phyloP scores from a whole-genome alignment of 2,888 invertebrate species.

The Herminia tarsipennalis region DNA sequence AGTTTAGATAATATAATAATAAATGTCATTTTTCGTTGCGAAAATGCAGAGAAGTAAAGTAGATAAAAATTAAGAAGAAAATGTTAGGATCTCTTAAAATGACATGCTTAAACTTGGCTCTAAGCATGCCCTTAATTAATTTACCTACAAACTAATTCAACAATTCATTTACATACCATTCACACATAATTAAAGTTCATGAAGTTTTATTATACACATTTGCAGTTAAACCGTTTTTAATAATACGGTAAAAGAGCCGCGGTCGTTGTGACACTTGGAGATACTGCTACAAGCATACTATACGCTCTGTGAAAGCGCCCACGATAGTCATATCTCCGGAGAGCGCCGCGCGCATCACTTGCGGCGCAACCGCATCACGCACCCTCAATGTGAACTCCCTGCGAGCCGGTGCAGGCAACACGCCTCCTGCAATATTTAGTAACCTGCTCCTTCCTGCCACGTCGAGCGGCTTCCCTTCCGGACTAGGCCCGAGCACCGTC shows the following conservation, averaged over 20 bases:
- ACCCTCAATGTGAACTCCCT: constrained; percentile 76
- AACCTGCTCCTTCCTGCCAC: constrained; percentile 65
- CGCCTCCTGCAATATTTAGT: constrained; percentile 64
- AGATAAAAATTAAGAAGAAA: constrained; percentile 1
- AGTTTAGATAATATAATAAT: neutral
- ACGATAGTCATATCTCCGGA: constrained; percentile 71
- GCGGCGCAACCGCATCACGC: constrained; percentile 66
- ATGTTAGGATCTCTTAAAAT: constrained; percentile 15
- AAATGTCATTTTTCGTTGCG: neutral
- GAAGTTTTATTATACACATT: constrained; percentile 14
- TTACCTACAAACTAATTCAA: constrained; percentile 41
- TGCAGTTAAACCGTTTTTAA: constrained; percentile 5
- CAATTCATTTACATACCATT: constrained; percentile 38
- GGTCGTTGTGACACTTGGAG: neutral
- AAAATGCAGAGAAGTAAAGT: constrained; percentile 4
- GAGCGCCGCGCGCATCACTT: constrained; percentile 75
- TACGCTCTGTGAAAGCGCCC: constrained; percentile 77
- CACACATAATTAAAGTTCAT: constrained; percentile 20
- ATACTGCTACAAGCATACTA: constrained; percentile 72
- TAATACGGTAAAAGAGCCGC: neutral
- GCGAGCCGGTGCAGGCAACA: constrained; percentile 62
- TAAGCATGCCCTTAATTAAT: constrained; percentile 28
- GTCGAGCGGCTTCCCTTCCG: constrained; percentile 66
- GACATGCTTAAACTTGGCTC: constrained; percentile 23
- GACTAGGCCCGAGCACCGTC: constrained; percentile 62